Evolutionary conservation across 2,113 vertebrate genomes (phyloP), one percentile per base, ranked within the genome.

Genomic region (Neodontobutis hainanensis): DNA sequence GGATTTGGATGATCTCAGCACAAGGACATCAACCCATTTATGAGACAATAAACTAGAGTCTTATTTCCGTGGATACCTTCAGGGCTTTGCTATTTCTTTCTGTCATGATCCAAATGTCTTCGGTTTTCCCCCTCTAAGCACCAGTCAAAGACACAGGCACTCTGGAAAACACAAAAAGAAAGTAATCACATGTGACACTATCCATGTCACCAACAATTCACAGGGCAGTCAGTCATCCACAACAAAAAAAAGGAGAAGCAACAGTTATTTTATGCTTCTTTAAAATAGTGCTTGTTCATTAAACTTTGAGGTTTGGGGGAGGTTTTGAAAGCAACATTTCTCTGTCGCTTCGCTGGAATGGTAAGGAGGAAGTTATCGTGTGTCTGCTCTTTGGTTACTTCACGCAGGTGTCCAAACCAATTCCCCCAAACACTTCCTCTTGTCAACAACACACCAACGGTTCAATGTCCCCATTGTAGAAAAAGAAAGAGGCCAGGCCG

Each of bases 21-120:
- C 10, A 6, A 40, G 44, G 56, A 5, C 12, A 4, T 9, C 38
- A 73, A 43, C 38, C 61, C 57, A 2, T 50, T 59, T n/a, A 12
- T 38, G 11, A 53, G 44, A 68, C 46, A 72, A 63, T 8, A 57
- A 55, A 55, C 12, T 7, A 3, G 16, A 15, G 35, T 69, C 40
- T 27, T 36, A 34, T 46, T 36, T 61, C 40, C 10, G 34, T 36
- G 44, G 19, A 92, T 94, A 99, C 97, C 97, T 99, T 98, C 82
- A 99, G 94, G 90, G 97, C 96, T 93, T 98, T 99, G 94, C 92
- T 98, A 93, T 90, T 96, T 96, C 96, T 95, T 80, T 96, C 95
- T 88, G 95, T 96, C 97, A 99, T 98, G 79, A 82, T 91, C 68
- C 46, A 38, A 44, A 56, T 46, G 91, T 94, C 94, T 92, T 87